A percentile compares a stretch with the other conserved stretches of the same genome.
These are phyloP conservation scores for Glomeris maerens DNA, from an alignment of 1,140 invertebrate genomes.

Conservation along the genomic window DNA sequence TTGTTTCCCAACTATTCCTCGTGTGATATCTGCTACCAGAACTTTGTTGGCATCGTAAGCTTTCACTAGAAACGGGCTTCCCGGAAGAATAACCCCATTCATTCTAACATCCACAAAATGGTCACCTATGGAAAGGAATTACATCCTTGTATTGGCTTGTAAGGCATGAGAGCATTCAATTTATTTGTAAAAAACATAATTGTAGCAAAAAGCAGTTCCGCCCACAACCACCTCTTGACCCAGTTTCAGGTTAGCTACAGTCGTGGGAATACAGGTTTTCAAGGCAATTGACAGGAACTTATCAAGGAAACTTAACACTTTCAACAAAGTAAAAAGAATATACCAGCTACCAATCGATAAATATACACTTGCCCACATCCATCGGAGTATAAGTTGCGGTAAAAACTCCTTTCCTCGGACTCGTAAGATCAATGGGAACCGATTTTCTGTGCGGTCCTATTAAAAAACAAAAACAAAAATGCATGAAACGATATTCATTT, in stretches of 20 bases:
- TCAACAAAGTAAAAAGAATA: no score
- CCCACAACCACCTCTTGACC: no score
- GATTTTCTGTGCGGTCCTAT: background rate
- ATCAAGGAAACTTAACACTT: no score
- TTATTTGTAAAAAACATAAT: conserved; percentile 10
- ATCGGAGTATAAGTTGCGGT: conserved; percentile 52
- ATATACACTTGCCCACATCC: conserved; percentile 54
- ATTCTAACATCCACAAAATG: conserved; percentile 82
- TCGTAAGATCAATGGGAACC: background rate
- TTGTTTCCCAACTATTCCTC: conserved; percentile 76
- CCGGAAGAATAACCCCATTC: conserved; percentile 67
- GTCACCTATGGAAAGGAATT: conserved; percentile 47
- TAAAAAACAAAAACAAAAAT: background rate
- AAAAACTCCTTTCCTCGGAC: background rate
- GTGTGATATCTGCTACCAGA: conserved; percentile 74
- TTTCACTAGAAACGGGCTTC: conserved; percentile 87
- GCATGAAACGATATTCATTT: no score
- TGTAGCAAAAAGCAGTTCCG: no score
- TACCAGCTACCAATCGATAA: conserved; percentile 9
- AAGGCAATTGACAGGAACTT: no score
- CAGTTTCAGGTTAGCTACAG: no score
- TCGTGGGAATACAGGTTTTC: no score
- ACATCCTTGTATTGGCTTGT: background rate
- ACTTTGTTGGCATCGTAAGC: conserved; percentile 87
- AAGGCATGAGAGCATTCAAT: conserved; percentile 12